Percentiles rank a stretch among this genome's conserved stretches.
Evolutionary conservation across 2,888 invertebrate species (phyloP).

Genomic region (Endotricha flammealis): DNA sequence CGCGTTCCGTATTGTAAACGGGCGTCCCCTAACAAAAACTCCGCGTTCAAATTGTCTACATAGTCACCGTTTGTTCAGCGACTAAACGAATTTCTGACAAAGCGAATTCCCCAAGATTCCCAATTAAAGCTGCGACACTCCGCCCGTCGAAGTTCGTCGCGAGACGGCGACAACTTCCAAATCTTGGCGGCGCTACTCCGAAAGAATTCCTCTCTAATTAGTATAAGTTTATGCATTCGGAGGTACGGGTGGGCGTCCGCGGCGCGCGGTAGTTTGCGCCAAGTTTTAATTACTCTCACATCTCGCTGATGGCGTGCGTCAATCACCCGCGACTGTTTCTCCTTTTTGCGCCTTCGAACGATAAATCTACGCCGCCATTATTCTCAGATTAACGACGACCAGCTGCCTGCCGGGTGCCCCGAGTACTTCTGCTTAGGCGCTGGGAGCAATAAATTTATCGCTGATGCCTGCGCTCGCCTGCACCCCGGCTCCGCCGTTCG

Average conservation of each 20-base stretch:
- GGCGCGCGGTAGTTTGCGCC: conserved; percentile 37
- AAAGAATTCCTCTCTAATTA: conserved; percentile 74
- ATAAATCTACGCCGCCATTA: conserved; percentile 21
- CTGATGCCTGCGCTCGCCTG: conserved; percentile 17
- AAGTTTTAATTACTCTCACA: conserved; percentile 67
- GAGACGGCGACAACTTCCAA: conserved; percentile 53
- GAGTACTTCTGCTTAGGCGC: conserved; percentile 48
- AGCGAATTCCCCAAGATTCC: conserved; percentile 70
- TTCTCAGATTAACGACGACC: conserved; percentile 30
- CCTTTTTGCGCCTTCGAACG: conserved; percentile 33
- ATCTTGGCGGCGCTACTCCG: conserved; percentile 58
- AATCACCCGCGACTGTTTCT: conserved; percentile 35
- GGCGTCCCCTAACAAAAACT: conserved; percentile 32
- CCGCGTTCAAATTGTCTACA: conserved; percentile 38
- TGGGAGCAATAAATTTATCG: conserved; percentile 50
- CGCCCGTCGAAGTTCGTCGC: conserved; percentile 51
- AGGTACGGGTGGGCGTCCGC: conserved; percentile 30
- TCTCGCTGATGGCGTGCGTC: conserved; percentile 40
- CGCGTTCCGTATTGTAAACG: conserved; percentile 13
- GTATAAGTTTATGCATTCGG: conserved; percentile 72
- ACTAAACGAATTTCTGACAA: conserved; percentile 57
- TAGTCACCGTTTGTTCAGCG: conserved; percentile 49
- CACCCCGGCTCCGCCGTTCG: conserved; percentile 22
- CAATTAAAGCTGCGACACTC: conserved; percentile 73
- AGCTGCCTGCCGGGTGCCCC: conserved; percentile 30